Percentiles rank a stretch among this genome's conserved stretches.
Evolutionary conservation across 2,113 vertebrate species (phyloP).

Genomic region (Rostratula benghalensis): DNA sequence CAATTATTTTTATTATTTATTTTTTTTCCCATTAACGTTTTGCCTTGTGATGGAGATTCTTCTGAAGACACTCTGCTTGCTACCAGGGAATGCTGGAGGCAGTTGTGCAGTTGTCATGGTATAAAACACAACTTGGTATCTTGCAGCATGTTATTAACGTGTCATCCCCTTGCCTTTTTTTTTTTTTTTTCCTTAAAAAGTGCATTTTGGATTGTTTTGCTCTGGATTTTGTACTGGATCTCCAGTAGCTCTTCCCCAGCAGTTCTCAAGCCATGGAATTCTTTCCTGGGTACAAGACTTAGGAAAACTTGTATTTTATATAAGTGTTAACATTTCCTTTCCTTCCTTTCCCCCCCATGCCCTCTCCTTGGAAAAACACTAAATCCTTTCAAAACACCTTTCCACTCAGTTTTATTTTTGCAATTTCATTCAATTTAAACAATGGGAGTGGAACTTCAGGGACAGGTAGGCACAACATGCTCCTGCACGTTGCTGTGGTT

Average conservation of each 20-base stretch:
- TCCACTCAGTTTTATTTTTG: neutral
- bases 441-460: neutral
- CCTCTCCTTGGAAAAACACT: neutral
- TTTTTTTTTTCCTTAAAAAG: neutral
- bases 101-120: neutral
- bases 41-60: fast-evolving
- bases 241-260: neutral
- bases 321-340: neutral
- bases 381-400: neutral
- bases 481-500: fast-evolving
- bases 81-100: neutral
- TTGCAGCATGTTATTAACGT: neutral
- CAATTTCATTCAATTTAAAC: neutral
- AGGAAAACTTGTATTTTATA: neutral
- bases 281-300: neutral
- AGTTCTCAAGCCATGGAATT: neutral
- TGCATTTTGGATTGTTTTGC: neutral
- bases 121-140: neutral
- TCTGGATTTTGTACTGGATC: neutral
- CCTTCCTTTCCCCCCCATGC: neutral
- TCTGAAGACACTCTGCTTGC: neutral
- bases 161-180: no score
- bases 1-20: neutral
- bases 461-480: neutral
- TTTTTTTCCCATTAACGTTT: fast-evolving